Conservation (phyloP, 2,113 vertebrate species). For the Poecile atricapillus region DNA sequence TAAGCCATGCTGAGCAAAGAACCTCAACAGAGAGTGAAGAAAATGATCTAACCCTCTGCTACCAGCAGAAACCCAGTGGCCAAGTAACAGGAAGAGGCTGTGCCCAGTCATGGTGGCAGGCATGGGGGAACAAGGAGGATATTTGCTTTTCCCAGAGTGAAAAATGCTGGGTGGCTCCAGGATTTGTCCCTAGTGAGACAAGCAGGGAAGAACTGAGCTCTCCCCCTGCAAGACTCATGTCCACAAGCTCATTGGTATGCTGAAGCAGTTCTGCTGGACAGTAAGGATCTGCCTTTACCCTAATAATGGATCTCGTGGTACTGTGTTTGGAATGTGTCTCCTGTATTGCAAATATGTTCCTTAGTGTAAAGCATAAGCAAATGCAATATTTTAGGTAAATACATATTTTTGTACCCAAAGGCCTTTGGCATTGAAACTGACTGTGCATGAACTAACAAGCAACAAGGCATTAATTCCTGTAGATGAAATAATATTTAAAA, state of each 20-base stretch:
- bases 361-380: background rate
- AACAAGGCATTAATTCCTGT: background rate
- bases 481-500: background rate
- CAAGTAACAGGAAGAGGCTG: fast-evolving
- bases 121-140: background rate
- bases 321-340: background rate
- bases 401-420: background rate
- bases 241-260: background rate
- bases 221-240: background rate
- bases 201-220: background rate
- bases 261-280: background rate
- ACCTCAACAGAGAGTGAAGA: background rate
- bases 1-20: background rate
- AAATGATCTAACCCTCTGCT: background rate
- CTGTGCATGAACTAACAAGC: background rate
- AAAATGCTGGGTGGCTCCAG: background rate
- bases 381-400: background rate
- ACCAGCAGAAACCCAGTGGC: background rate
- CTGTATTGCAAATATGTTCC: background rate
- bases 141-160: background rate
- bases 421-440: background rate
- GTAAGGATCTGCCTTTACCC: background rate
- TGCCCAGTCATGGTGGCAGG: background rate
- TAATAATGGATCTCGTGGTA: background rate
- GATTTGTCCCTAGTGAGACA: background rate